Evolutionary conservation across 2,888 invertebrate genomes (phyloP).

Genomic region (Drosophila parthenogenetica): DNA sequence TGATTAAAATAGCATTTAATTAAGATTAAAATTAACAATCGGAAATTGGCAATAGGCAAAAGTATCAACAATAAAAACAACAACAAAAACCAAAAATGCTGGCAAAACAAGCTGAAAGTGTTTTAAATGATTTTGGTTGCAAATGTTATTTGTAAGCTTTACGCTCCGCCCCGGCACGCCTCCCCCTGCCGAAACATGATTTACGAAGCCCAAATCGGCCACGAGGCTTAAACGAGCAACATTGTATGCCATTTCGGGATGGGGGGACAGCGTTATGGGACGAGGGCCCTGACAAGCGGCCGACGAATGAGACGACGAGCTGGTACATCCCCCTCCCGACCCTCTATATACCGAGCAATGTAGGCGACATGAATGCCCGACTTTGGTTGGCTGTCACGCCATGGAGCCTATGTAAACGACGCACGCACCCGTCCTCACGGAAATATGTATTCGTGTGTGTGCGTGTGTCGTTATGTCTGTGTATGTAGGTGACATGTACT

Average conservation of each 20-base stretch:
- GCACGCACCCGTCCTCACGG: constrained; percentile 60
- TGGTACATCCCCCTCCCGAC: constrained; percentile 27
- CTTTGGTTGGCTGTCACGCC: constrained; percentile 70
- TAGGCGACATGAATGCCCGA: constrained; percentile 68
- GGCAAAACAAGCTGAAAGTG: constrained; percentile 33
- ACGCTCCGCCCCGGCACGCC: constrained; percentile 44
- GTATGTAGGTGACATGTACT: constrained; percentile 78
- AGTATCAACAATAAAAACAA: constrained; percentile 6
- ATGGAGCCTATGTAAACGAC: constrained; percentile 77
- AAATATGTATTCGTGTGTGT: constrained; percentile 11
- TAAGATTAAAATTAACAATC: constrained; percentile 72
- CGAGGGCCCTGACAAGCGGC: constrained; percentile 56
- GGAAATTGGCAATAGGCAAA: constrained; percentile 25
- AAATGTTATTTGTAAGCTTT: constrained; percentile 67
- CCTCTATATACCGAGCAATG: constrained; percentile 66
- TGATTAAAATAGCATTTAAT: constrained; percentile 73
- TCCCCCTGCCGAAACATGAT: constrained; percentile 11
- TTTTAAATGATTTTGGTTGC: constrained; percentile 72
- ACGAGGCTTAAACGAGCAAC: constrained; percentile 74
- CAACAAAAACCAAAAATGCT: constrained; percentile 3
- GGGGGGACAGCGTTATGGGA: constrained; percentile 33
- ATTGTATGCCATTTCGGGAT: constrained; percentile 63
- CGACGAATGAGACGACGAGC: constrained; percentile 76
- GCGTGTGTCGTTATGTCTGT: constrained; percentile 35
- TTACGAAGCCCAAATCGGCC: constrained; percentile 62